A percentile compares a stretch with the other conserved stretches of the same genome.
Conservation (phyloP, 2,797 vertebrate genomes). For the Emydoidea blandingii region DNA sequence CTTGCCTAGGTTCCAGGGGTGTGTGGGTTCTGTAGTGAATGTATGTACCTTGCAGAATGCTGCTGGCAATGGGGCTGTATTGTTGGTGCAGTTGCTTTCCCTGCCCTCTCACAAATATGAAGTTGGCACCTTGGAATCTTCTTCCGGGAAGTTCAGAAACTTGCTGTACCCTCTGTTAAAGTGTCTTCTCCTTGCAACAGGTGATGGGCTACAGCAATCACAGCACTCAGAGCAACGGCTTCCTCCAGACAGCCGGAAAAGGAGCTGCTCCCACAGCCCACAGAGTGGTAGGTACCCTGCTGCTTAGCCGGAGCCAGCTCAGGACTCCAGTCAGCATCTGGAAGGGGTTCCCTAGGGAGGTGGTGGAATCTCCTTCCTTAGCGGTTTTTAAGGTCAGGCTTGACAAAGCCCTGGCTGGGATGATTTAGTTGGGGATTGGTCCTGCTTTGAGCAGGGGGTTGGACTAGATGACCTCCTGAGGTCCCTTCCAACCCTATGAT, state of each 20-base stretch:
- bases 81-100: background rate
- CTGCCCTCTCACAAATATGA: background rate
- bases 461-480: too few relatives aligned
- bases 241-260: slow-evolving; percentile 83
- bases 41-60: background rate
- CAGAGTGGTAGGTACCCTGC: slow-evolving; percentile 84
- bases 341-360: too few relatives aligned
- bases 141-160: background rate
- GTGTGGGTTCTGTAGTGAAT: background rate
- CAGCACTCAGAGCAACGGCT: slow-evolving; percentile 89
- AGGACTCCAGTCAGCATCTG: background rate
- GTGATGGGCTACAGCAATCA: slow-evolving; percentile 73
- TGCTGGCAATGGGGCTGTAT: background rate
- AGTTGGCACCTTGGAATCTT: background rate
- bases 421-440: too few relatives aligned
- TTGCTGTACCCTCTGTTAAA: background rate
- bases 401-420: too few relatives aligned
- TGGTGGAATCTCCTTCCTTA: too few relatives aligned
- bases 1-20: background rate
- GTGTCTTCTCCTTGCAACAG: slow-evolving; percentile 26
- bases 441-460: too few relatives aligned
- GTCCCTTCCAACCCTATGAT: too few relatives aligned
- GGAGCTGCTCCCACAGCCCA: slow-evolving; percentile 73
- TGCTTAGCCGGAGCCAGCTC: background rate
- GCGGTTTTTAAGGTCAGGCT: too few relatives aligned